Conservation (phyloP, 2,797 vertebrate genomes). For the Chloroceryle amazona region DNA sequence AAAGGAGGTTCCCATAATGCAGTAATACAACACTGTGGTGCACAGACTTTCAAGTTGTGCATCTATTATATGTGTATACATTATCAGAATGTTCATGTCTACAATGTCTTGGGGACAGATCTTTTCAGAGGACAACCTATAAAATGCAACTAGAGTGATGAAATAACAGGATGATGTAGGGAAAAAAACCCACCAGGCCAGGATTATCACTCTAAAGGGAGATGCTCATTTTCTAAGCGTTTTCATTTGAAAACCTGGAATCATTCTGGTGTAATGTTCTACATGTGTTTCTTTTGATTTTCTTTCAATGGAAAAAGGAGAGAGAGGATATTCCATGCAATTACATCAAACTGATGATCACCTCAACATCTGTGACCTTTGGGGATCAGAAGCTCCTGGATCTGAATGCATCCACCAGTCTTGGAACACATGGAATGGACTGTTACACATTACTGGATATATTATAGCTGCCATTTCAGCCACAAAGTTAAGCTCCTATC, state of each 20-base stretch:
- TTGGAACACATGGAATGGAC: neutral
- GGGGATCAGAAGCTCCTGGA: neutral
- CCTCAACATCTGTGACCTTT: neutral
- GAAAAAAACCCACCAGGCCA: neutral
- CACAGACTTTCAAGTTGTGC: neutral
- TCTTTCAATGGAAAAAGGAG: neutral
- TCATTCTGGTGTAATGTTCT: neutral
- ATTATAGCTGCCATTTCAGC: neutral
- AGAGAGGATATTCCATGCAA: neutral
- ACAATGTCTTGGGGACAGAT: neutral
- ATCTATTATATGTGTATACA: neutral
- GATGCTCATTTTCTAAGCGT: neutral
- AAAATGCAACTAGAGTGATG: neutral
- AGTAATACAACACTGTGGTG: accelerated
- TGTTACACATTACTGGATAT: accelerated
- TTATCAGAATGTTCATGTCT: neutral
- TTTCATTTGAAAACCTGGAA: neutral
- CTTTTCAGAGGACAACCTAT: neutral
- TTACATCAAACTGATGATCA: neutral
- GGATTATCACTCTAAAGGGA: neutral
- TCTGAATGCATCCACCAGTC: neutral
- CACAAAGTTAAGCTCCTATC: neutral
- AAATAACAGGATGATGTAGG: neutral
- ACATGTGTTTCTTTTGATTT: neutral
- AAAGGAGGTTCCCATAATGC: neutral